Base-by-base conservation (phyloP, 1,140 invertebrate genomes). In the Cyrtorhinus lividipennis region DNA sequence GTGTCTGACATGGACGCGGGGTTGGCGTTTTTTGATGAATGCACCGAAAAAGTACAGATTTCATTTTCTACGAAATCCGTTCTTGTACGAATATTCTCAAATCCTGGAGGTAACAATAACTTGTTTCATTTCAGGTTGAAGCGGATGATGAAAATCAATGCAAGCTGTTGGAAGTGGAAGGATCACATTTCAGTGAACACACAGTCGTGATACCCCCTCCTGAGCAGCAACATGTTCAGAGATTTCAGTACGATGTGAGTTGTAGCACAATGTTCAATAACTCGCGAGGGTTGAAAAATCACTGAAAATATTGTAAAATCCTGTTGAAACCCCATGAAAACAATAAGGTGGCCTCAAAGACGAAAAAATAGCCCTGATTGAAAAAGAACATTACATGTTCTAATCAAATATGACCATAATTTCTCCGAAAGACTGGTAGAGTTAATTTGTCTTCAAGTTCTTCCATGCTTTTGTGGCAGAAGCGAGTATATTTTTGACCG, bases 21-120 rank as follows among this genome's bases (percentile, higher is more conserved):
- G 66, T 77, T 99, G 61, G 91, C 93, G 12, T 99, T 99, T 77
- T 99, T 99, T 72, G 96, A 99, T 75, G 94, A 99, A 72, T 98
- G 95, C 72, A 85, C 89, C 0, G 93, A 96, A 74, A 84, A 81
- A 72, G 78, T 83, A 66, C 67, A 69, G 45, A 8, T 1, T 56
- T 23, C 63, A 81, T n/a, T n/a, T n/a, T n/a, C n/a, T n/a, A n/a
- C n/a, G n/a, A n/a, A 27, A 20, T 61, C 8, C n/a, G 20, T 13
- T 30, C 3, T 20, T n/a, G 38, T 45, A 12, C n/a, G 10, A 45
- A 45, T 12, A 10, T 12, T 45, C n/a, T 12, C 38, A 45, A 45
- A n/a, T 45, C 38, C 10, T 10, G 10, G n/a, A 10, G n/a, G 38
- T 45, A 45, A 12, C 38, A 45, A 10, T 45, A 45, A 45, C n/a